Conservation (phyloP, 1,140 invertebrate genomes). For the Drosophila bifasciata region DNA sequence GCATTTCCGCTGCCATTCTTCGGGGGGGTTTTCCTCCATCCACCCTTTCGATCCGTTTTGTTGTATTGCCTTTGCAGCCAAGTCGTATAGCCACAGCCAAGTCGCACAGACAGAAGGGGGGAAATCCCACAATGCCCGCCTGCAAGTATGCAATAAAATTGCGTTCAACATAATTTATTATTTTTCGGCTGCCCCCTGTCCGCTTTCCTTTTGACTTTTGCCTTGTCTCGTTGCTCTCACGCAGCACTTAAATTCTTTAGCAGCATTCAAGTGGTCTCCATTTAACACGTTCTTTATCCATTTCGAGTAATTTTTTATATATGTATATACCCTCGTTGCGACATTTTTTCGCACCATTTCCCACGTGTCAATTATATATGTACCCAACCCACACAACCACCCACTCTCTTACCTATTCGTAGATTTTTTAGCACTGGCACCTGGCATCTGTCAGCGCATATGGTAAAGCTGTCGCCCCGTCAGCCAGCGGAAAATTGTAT, state of each 20-base stretch:
- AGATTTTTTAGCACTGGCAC: slow-evolving; percentile 6
- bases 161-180: slow-evolving; percentile 53
- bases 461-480: slow-evolving; percentile 41
- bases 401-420: too few relatives aligned
- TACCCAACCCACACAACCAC: too few relatives aligned
- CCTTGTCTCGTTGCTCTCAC: too few relatives aligned
- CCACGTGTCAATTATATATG: slow-evolving; percentile 28
- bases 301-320: slow-evolving; percentile 13
- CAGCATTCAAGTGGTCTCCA: slow-evolving; percentile 13
- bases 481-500: slow-evolving; percentile 41
- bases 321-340: slow-evolving; percentile 7
- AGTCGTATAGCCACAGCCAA: background rate
- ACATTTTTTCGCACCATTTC: slow-evolving; percentile 55
- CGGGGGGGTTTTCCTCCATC: background rate
- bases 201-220: background rate
- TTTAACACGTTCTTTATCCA: slow-evolving; percentile 15
- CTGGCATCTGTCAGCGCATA: slow-evolving; percentile 23
- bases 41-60: slow-evolving; percentile 8
- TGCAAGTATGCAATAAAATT: slow-evolving; percentile 53
- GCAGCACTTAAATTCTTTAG: slow-evolving; percentile 30
- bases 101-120: background rate
- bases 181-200: slow-evolving; percentile 16
- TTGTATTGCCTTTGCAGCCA: slow-evolving; percentile 22
- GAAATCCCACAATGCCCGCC: slow-evolving; percentile 21
- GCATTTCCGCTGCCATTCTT: slow-evolving; percentile 36